These are phyloP conservation scores for Drosophila prostipennis DNA, from an alignment of 2,888 invertebrate genomes.

Conservation along the genomic window DNA sequence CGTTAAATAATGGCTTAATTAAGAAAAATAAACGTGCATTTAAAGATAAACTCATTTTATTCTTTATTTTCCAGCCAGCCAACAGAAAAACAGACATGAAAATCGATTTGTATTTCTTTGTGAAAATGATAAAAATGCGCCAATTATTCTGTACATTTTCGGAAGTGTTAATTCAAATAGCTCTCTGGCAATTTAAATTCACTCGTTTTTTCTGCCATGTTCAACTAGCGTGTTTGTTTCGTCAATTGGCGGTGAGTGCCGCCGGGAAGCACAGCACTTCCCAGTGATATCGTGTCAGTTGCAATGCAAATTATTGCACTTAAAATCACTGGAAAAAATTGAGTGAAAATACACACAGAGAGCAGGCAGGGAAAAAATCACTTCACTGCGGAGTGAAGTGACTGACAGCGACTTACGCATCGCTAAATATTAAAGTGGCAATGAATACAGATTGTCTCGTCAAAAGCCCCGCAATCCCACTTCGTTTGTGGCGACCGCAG, in stretches of 20 bases:
- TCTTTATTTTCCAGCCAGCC: neutral
- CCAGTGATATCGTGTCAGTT: constrained; percentile 37
- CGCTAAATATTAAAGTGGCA: constrained; percentile 64
- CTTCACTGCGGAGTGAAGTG: constrained; percentile 29
- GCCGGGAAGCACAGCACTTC: constrained; percentile 16
- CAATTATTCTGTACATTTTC: constrained; percentile 19
- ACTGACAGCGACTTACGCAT: constrained; percentile 48
- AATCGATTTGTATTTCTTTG: constrained; percentile 5
- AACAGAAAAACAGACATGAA: neutral
- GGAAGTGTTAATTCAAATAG: constrained; percentile 35
- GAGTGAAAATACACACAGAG: neutral
- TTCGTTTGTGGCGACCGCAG: constrained; percentile 24
- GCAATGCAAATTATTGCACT: constrained; percentile 54
- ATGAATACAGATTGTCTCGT: constrained; percentile 63
- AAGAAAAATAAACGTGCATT: too few species aligned
- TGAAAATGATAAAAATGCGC: constrained; percentile 12
- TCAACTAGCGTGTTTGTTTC: constrained; percentile 21
- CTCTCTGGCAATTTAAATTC: constrained; percentile 22
- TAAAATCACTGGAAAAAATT: constrained; percentile 27
- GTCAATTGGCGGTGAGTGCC: constrained; percentile 29
- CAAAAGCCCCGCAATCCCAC: constrained; percentile 31
- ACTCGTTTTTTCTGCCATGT: constrained; percentile 16
- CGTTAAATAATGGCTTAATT: neutral
- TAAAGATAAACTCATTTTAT: neutral
- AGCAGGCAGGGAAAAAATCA: constrained; percentile 7